A percentile compares a stretch with the other conserved stretches of the same genome.
Conservation (phyloP, 2,113 vertebrate genomes). For the Empidonax alnorum region DNA sequence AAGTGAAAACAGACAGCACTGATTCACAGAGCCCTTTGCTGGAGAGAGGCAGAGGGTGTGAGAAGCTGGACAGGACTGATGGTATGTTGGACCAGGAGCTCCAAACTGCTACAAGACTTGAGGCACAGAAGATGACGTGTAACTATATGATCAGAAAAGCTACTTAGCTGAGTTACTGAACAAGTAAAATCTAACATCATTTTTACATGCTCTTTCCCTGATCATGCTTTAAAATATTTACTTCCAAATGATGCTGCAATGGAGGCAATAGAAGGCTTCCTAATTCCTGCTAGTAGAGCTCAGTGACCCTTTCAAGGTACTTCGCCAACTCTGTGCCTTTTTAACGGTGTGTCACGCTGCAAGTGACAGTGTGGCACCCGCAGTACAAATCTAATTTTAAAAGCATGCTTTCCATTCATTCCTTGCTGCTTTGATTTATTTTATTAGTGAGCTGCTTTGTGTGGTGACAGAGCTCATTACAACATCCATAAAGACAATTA, state of each 20-base stretch:
- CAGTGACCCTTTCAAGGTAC: background rate
- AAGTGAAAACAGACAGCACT: background rate
- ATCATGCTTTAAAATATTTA: background rate
- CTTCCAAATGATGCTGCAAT: background rate
- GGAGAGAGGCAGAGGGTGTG: background rate
- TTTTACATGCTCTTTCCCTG: background rate
- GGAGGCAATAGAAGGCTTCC: background rate
- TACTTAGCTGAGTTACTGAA: background rate
- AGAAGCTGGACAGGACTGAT: background rate
- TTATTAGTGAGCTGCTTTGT: conserved; percentile 77
- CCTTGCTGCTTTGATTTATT: conserved; percentile 77
- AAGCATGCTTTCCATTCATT: conserved; percentile 70
- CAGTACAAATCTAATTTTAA: conserved; percentile 71
- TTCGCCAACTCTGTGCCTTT: conserved; percentile 13
- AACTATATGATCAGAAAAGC: background rate
- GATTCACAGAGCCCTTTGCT: accelerated
- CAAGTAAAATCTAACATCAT: background rate
- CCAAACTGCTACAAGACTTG: background rate
- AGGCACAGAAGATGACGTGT: background rate
- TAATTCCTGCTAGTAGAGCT: background rate
- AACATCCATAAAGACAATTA: conserved; percentile 76
- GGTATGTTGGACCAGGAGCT: background rate
- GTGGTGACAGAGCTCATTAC: conserved; percentile 77
- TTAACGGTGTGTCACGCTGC: background rate
- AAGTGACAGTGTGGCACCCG: conserved; percentile 6